phyloP scores from a whole-genome alignment of 2,888 invertebrate species.

The Metallyticus violacea region DNA sequence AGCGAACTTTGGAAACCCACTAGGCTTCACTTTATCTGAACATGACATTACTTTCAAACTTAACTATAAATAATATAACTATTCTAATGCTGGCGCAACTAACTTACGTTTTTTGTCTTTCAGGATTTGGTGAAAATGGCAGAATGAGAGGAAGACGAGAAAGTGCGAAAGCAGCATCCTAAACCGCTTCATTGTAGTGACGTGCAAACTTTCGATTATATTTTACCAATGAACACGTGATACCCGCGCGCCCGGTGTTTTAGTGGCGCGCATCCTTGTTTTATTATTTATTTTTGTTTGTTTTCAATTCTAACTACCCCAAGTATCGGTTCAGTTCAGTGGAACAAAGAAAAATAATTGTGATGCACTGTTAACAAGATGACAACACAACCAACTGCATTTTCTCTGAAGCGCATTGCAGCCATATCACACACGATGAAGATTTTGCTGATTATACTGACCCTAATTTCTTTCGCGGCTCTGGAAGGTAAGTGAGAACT shows the following conservation, averaged over 20 bases:
- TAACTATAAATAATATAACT: too few species aligned
- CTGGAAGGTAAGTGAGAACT: constrained; percentile 2
- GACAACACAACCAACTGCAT: too few species aligned
- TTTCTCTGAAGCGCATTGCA: background rate
- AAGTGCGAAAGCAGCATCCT: background rate
- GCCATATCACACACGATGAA: background rate
- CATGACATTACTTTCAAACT: too few species aligned
- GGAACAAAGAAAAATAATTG: background rate
- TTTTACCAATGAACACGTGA: background rate
- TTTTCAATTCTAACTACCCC: background rate
- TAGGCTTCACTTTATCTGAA: too few species aligned
- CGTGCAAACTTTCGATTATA: background rate
- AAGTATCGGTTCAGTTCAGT: background rate
- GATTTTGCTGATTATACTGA: background rate
- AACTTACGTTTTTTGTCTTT: background rate
- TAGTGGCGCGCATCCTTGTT: background rate
- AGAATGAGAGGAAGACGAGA: background rate
- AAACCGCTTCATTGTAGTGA: background rate
- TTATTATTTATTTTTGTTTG: background rate
- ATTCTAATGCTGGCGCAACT: too few species aligned
- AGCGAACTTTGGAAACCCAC: too few species aligned
- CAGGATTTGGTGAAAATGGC: background rate
- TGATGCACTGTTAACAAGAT: background rate
- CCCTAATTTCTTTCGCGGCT: background rate
- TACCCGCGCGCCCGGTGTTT: background rate